Percentiles rank a stretch among this genome's conserved stretches.
Evolutionary conservation across 2,113 vertebrate species (phyloP).

Genomic region (Percina caprodes): DNA sequence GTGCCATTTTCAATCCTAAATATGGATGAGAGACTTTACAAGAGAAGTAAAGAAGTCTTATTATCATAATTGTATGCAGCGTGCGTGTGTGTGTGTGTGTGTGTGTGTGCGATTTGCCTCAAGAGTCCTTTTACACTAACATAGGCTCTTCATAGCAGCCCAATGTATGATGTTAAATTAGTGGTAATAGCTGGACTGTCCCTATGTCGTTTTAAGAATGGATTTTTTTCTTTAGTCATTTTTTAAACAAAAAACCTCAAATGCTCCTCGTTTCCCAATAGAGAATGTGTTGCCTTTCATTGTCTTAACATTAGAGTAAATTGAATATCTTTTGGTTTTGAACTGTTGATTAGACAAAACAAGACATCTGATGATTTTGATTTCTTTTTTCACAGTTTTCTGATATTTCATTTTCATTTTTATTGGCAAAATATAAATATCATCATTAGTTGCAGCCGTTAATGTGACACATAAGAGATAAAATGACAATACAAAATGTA

Average conservation of each 20-base stretch:
- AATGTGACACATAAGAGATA: not conserved
- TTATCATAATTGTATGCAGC: conserved; percentile 33
- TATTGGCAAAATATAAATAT: not conserved
- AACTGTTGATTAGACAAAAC: not conserved
- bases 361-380: not conserved
- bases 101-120: conserved; percentile 1
- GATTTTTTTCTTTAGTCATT: too few relatives aligned
- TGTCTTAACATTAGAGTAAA: not conserved
- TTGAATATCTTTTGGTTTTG: not conserved
- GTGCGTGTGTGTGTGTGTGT: not conserved
- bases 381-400: not conserved
- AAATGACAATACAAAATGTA: not conserved
- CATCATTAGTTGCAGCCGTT: not conserved
- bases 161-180: not conserved
- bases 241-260: not conserved
- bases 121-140: conserved; percentile 6
- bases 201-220: too few relatives aligned
- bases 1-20: conserved; percentile 53
- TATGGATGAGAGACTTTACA: conserved; percentile 52
- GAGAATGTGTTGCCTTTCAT: not conserved
- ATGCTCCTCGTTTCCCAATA: not conserved
- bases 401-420: conserved; percentile 1
- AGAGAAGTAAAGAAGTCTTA: conserved; percentile 29
- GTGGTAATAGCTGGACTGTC: not conserved
- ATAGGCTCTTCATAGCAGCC: not conserved